Percentiles rank a stretch among this genome's conserved stretches.
Evolutionary conservation across 2,888 invertebrate genomes (phyloP).

Genomic region (Euplexia lucipara): DNA sequence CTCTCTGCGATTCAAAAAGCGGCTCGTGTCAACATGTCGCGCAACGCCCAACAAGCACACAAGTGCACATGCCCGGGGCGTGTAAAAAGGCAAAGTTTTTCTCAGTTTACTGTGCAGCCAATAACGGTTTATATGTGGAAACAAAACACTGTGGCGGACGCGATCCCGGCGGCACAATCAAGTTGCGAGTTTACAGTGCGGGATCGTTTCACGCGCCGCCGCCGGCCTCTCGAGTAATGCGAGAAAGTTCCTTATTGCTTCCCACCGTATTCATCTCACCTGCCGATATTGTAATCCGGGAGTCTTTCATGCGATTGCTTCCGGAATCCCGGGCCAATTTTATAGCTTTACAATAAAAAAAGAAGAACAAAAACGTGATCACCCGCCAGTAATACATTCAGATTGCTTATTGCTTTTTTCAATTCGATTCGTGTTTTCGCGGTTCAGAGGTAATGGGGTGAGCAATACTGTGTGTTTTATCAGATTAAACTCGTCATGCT

Average conservation of each 20-base stretch:
- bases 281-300: constrained; percentile 72
- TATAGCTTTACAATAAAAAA: constrained; percentile 56
- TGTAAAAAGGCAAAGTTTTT: constrained; percentile 60
- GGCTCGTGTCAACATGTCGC: constrained; percentile 15
- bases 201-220: constrained; percentile 59
- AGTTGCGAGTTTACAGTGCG: constrained; percentile 65
- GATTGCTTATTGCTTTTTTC: constrained; percentile 35
- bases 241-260: constrained; percentile 78
- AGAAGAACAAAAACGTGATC: constrained; percentile 45
- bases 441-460: constrained; percentile 19
- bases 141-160: constrained; percentile 68
- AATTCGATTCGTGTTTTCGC: constrained; percentile 33
- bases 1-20: constrained; percentile 28
- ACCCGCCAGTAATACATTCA: constrained; percentile 32
- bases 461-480: constrained; percentile 16
- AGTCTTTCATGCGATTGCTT: constrained; percentile 65
- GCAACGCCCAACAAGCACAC: constrained; percentile 20
- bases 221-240: constrained; percentile 64
- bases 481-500: not conserved
- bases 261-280: constrained; percentile 75
- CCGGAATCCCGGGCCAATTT: constrained; percentile 58
- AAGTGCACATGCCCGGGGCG: constrained; percentile 40
- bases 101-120: constrained; percentile 65
- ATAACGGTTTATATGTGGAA: constrained; percentile 73
- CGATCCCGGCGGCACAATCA: constrained; percentile 71